A percentile compares a stretch with the other conserved stretches of the same genome.
Conservation (phyloP, 2,888 invertebrate species). For the Diplolepis rosae region DNA sequence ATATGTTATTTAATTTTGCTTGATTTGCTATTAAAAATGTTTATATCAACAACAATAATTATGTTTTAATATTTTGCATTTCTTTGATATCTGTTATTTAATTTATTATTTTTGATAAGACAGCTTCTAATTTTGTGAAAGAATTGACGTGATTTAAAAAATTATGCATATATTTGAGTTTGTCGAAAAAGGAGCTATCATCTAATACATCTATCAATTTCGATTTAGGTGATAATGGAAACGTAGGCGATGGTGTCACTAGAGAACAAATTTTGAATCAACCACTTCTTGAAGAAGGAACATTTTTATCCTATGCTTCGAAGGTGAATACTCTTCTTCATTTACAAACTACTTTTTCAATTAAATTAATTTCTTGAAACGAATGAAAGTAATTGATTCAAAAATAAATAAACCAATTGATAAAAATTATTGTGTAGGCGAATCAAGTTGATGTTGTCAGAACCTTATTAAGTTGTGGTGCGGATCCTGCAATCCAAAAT, state of each 20-base stretch:
- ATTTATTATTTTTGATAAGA: too few relatives aligned
- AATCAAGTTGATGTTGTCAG: slow-evolving; percentile 77
- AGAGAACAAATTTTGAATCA: slow-evolving; percentile 75
- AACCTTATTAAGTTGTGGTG: slow-evolving; percentile 77
- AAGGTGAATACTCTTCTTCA: slow-evolving; percentile 69
- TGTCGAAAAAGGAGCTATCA: too few relatives aligned
- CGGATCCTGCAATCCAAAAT: slow-evolving; percentile 78
- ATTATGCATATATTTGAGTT: too few relatives aligned
- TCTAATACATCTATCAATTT: slow-evolving; percentile 19
- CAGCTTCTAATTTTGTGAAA: too few relatives aligned
- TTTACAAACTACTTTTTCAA: slow-evolving; percentile 6
- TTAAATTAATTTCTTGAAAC: not conserved
- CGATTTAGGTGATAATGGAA: slow-evolving; percentile 69
- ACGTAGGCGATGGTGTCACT: slow-evolving; percentile 67
- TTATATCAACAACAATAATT: too few relatives aligned
- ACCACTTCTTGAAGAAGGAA: slow-evolving; percentile 74
- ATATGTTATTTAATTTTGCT: not conserved
- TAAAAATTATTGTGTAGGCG: slow-evolving; percentile 66
- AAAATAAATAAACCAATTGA: not conserved
- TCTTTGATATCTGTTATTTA: too few relatives aligned
- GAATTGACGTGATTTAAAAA: too few relatives aligned
- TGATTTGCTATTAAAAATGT: too few relatives aligned
- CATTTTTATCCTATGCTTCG: slow-evolving; percentile 76
- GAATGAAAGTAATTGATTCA: not conserved
- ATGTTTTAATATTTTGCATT: too few relatives aligned